Percentiles rank a stretch among this genome's conserved stretches.
These are phyloP conservation scores for Drosophila formosana DNA, from an alignment of 2,888 invertebrate genomes.

Conservation along the genomic window DNA sequence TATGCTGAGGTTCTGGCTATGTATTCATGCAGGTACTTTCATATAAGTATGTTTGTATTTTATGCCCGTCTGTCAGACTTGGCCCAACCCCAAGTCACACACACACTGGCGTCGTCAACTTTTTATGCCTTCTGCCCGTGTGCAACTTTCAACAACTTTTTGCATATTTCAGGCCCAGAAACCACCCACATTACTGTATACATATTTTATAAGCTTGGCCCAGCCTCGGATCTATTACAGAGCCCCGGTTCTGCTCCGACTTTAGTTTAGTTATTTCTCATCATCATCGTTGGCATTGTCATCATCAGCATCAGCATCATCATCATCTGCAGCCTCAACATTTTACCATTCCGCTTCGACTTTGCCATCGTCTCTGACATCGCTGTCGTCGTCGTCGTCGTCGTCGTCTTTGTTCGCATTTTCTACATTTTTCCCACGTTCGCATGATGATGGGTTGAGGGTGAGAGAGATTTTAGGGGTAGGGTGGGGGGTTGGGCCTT, in stretches of 20 bases:
- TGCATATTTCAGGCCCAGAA: slow-evolving; percentile 61
- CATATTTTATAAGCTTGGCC: slow-evolving; percentile 63
- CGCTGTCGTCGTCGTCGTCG: slow-evolving; percentile 18
- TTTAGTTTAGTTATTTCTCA: slow-evolving; percentile 66
- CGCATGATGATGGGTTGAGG: slow-evolving; percentile 17
- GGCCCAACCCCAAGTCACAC: slow-evolving; percentile 22
- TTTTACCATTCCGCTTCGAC: slow-evolving; percentile 43
- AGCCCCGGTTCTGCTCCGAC: slow-evolving; percentile 28
- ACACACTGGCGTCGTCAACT: slow-evolving; percentile 40
- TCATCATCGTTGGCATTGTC: slow-evolving; percentile 4
- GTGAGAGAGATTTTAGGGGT: background rate
- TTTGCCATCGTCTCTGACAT: slow-evolving; percentile 27
- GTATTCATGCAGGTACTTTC: slow-evolving; percentile 19
- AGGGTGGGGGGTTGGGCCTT: background rate
- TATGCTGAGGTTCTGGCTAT: slow-evolving; percentile 9
- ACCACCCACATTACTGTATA: slow-evolving; percentile 65
- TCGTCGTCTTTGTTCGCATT: slow-evolving; percentile 52
- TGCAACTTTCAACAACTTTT: slow-evolving; percentile 72
- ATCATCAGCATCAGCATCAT: background rate
- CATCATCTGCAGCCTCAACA: slow-evolving; percentile 29
- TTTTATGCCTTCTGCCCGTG: slow-evolving; percentile 58
- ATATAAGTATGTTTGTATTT: slow-evolving; percentile 26
- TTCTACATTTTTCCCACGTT: slow-evolving; percentile 69
- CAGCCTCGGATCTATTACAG: slow-evolving; percentile 33
- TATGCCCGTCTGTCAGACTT: slow-evolving; percentile 35